Evolutionary conservation across 2,113 vertebrate species (phyloP).

Genomic region (Gymnogyps californianus): DNA sequence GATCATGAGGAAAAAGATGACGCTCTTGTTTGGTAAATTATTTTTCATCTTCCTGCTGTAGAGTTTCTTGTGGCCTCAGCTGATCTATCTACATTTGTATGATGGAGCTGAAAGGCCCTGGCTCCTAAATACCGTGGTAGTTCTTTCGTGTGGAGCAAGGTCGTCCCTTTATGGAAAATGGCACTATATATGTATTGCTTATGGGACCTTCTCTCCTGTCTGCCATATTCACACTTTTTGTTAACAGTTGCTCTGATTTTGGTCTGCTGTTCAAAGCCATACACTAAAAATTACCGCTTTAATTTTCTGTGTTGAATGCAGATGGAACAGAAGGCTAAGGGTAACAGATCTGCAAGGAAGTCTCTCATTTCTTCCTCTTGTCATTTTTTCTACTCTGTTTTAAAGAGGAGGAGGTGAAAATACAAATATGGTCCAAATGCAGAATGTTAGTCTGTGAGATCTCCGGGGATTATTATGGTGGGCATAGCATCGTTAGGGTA

Average conservation of each 20-base stretch:
- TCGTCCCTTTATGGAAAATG: background rate
- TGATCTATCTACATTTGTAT: rapidly evolving
- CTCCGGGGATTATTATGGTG: background rate
- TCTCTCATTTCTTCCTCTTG: background rate
- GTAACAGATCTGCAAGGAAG: background rate
- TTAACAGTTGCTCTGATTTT: slow-evolving; percentile 42
- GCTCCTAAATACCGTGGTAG: rapidly evolving
- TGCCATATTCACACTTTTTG: background rate
- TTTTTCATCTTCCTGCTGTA: background rate
- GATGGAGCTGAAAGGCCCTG: background rate
- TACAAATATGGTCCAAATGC: background rate
- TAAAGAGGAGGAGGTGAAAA: slow-evolving; percentile 45
- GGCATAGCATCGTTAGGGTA: slow-evolving; percentile 6
- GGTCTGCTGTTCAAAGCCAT: background rate
- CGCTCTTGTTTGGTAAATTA: background rate
- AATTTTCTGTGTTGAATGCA: background rate
- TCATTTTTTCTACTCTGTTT: background rate
- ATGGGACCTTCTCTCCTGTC: background rate
- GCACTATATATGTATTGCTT: background rate
- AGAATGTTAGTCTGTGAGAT: background rate
- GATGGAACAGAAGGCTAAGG: slow-evolving; percentile 24
- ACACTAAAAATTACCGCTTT: background rate
- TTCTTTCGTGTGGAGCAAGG: background rate
- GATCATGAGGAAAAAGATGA: background rate
- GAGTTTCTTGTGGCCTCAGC: background rate